These are phyloP conservation scores for Nomada fucata DNA, from an alignment of 2,888 invertebrate species.

Conservation along the genomic window DNA sequence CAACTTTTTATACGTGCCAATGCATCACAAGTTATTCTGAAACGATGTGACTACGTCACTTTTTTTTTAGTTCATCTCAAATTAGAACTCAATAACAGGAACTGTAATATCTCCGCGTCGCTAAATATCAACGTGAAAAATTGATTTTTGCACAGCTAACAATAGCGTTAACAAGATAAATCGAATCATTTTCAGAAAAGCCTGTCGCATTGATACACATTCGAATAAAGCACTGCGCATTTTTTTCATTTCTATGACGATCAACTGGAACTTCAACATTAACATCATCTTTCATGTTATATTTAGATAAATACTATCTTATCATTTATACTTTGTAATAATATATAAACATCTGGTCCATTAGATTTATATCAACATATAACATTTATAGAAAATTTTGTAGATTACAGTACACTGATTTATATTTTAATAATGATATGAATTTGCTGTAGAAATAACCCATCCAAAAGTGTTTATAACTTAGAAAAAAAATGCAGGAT, in stretches of 20 bases:
- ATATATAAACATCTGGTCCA: conserved; percentile 84
- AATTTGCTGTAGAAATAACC: conserved; percentile 77
- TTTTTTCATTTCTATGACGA: conserved; percentile 59
- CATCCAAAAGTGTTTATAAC: conserved; percentile 72
- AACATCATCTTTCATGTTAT: conserved; percentile 70
- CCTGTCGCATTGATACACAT: conserved; percentile 65
- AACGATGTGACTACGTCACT: conserved; percentile 38
- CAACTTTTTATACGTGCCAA: conserved; percentile 53
- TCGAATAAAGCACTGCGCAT: conserved; percentile 56
- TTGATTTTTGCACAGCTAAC: conserved; percentile 25
- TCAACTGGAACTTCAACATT: conserved; percentile 75
- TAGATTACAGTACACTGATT: conserved; percentile 79
- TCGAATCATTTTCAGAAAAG: conserved; percentile 58
- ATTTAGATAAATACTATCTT: conserved; percentile 81
- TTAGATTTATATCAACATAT: conserved; percentile 83
- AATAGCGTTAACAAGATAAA: conserved; percentile 31
- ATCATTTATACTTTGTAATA: conserved; percentile 78
- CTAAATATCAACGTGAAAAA: conserved; percentile 50
- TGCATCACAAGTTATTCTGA: conserved; percentile 64
- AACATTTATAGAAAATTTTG: conserved; percentile 83
- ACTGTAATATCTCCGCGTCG: conserved; percentile 38
- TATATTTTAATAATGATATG: conserved; percentile 78
- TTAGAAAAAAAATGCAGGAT: conserved; percentile 53
- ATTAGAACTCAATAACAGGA: conserved; percentile 50
- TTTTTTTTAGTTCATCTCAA: conserved; percentile 10